Conservation (phyloP, 2,113 vertebrate species). For the Siniperca knerii region DNA sequence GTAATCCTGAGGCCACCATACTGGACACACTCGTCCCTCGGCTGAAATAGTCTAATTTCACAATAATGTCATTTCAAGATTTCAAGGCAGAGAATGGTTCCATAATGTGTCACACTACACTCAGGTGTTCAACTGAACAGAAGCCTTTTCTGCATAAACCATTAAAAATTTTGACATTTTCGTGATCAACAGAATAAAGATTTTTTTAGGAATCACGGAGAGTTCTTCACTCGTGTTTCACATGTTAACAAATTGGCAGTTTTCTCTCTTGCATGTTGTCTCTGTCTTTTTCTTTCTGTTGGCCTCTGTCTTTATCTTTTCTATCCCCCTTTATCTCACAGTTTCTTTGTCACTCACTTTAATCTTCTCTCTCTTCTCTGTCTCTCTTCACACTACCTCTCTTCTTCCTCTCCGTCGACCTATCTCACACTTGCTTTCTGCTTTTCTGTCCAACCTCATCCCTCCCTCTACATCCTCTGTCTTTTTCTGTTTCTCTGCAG, state of each 20-base stretch:
- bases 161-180: neutral
- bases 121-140: no score
- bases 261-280: conserved; percentile 2
- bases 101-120: no score
- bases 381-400: neutral
- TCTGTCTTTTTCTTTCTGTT: neutral
- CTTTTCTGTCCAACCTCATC: conserved; percentile 39
- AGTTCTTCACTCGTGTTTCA: neutral
- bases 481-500: conserved; percentile 54
- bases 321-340: neutral
- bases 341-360: conserved; percentile 15
- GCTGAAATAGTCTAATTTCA: neutral
- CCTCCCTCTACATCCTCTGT: conserved; percentile 35
- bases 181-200: neutral
- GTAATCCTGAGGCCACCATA: neutral
- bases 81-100: no score
- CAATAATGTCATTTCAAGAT: neutral
- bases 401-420: neutral
- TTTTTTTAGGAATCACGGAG: neutral
- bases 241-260: neutral
- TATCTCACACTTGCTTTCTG: conserved; percentile 6
- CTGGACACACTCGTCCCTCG: neutral
- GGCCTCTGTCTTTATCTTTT: neutral
- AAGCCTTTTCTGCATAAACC: neutral
- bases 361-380: conserved; percentile 15